Base-by-base conservation (phyloP, 2,888 invertebrate genomes). In the Argyra leucocephala region DNA sequence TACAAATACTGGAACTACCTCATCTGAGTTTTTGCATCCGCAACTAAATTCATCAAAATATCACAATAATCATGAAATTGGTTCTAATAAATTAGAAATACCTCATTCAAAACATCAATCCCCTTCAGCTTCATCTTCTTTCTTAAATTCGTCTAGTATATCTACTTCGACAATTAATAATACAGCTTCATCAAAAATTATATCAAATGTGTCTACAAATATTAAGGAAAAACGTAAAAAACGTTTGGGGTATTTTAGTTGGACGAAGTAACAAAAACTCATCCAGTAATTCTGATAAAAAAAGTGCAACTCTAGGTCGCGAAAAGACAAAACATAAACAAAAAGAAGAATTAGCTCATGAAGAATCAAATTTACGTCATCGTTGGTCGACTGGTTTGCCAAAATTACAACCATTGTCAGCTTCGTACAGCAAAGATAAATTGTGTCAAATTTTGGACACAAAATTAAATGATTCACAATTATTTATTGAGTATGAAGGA, bases 401-500 rank as follows among this genome's bases (percentile, higher is more conserved):
- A 21, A 84, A 87, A 72, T 82, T 85, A 57, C 86, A 87, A 74
- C 89, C 89, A 5, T 79, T 89, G 66, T 89, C 89, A 26, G 87
- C 89, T 0, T 87, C 87, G 63, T 88, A 88, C 73, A 89, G 88
- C 73, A 90, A 89, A 81, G 90, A 90, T 80, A 88, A 88, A 69
- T 85, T 90, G 86, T 86, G 86, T 74, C 85, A 85, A 78, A 78
- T 86, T 69, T 79, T 88, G 70, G 86, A 87, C 74, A 83, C 83
- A 70, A 87, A 86, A 77, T 82, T 91, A 76, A 84, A 85, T 0
- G 90, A 90, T 74, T 84, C 87, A 66, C 89, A 90, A 73, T 81
- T 93, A 2, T 85, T 88, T 72, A 87, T 89, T 78, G 93, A 94
- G 75, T 94, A 92, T 82, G 93, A 93, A 77, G 87, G 88, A 74